phyloP scores from a whole-genome alignment of 2,113 vertebrate genomes.

The Clupea harengus region DNA sequence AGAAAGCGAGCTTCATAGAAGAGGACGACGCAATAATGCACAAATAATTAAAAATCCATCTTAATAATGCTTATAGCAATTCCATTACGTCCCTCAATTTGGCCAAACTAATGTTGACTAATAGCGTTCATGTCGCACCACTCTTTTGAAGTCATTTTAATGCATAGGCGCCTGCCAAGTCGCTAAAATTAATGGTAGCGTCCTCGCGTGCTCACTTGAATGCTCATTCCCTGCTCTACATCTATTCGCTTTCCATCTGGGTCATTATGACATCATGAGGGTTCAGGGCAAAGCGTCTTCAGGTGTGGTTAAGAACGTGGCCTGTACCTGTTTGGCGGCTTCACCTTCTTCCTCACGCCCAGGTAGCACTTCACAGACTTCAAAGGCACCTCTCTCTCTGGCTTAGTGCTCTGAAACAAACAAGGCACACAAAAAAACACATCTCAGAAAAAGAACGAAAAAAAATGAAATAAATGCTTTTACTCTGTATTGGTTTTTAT shows the following conservation, averaged over 20 bases:
- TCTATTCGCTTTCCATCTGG: constrained; percentile 1
- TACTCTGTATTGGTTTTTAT: no score
- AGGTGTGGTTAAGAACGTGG: not conserved
- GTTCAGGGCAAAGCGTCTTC: not conserved
- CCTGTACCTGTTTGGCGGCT: constrained; percentile 85
- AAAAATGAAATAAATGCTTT: no score
- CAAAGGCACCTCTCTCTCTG: constrained; percentile 81
- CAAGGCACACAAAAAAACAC: constrained; percentile 29
- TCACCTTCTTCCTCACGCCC: constrained; percentile 89
- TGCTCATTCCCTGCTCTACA: not conserved
- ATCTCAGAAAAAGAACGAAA: no score
- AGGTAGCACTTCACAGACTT: constrained; percentile 84
- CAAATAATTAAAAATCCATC: constrained; percentile 49
- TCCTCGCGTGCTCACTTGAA: not conserved
- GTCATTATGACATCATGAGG: not conserved
- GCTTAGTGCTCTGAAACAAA: constrained; percentile 79
- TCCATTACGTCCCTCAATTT: constrained; percentile 36
- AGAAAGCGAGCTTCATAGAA: constrained; percentile 23
- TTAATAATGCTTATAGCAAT: constrained; percentile 45
- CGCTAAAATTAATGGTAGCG: not conserved
- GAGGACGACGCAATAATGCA: constrained; percentile 25
- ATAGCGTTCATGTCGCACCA: constrained; percentile 15
- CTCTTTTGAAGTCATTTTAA: constrained; percentile 14
- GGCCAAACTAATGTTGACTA: constrained; percentile 38
- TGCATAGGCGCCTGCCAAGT: not conserved